Percentiles rank a stretch among this genome's conserved stretches.
Evolutionary conservation across 2,113 vertebrate species (phyloP).

Genomic region (Myiagra hebetior): DNA sequence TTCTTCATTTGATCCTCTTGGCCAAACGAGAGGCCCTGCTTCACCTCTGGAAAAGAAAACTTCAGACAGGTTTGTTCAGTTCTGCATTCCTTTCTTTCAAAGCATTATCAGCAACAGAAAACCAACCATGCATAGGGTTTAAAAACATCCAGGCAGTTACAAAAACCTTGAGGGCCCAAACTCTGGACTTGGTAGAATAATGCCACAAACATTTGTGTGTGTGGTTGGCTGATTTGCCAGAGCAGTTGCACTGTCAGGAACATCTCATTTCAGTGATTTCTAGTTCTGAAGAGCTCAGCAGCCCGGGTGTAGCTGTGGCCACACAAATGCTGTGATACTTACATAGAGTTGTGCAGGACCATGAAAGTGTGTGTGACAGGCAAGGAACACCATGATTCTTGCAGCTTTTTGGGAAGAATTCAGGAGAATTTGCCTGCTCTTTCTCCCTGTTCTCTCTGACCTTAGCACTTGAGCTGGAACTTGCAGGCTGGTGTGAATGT

Average conservation of each 20-base stretch:
- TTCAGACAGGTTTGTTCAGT: constrained; percentile 82
- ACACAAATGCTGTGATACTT: not conserved
- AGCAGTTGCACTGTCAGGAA: not conserved
- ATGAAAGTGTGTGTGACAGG: not conserved
- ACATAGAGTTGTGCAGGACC: not conserved
- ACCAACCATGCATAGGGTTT: accelerated
- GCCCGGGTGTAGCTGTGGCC: not conserved
- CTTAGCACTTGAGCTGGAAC: not conserved
- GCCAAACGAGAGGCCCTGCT: constrained; percentile 86
- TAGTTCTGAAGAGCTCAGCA: not conserved
- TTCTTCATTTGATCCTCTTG: constrained; percentile 88
- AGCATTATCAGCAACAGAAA: not conserved
- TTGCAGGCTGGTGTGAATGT: not conserved
- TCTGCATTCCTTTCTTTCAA: not conserved
- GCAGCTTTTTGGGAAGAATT: not conserved
- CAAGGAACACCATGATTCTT: not conserved
- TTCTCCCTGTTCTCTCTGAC: not conserved
- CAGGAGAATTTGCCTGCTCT: not conserved
- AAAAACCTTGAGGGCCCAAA: not conserved
- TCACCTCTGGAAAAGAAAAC: constrained; percentile 87
- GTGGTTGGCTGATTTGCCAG: not conserved
- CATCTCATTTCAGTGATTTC: not conserved
- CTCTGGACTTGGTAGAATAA: not conserved
- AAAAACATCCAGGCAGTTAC: not conserved
- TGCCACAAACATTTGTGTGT: not conserved